phyloP scores from a whole-genome alignment of 2,113 vertebrate genomes.

The Sphyrna mokarran region DNA sequence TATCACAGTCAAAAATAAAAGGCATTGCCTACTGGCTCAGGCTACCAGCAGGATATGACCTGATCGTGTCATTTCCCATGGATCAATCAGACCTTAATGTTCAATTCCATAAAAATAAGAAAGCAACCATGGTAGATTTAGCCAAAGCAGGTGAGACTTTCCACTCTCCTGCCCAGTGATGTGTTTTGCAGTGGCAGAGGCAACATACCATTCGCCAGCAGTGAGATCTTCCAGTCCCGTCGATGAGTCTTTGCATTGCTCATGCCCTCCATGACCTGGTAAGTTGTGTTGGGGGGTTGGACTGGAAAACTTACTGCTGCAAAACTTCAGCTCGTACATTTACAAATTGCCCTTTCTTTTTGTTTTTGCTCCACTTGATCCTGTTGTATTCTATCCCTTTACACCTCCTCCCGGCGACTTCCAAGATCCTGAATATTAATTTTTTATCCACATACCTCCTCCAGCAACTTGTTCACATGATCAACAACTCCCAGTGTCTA shows the following conservation, averaged over 20 bases:
- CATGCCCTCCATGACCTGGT: no score
- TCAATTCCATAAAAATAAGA: not conserved
- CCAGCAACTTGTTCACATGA: not conserved
- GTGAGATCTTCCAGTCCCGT: no score
- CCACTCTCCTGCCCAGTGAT: no score
- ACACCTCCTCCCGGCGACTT: not conserved
- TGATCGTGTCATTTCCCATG: not conserved
- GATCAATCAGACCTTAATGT: not conserved
- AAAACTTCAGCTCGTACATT: not conserved
- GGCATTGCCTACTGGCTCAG: not conserved
- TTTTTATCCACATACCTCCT: not conserved
- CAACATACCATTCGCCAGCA: no score
- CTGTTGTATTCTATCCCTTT: not conserved
- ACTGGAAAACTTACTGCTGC: no score
- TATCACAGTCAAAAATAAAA: not conserved
- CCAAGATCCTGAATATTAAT: not conserved
- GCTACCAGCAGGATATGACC: not conserved
- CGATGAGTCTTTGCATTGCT: no score
- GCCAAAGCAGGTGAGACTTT: no score
- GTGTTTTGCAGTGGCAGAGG: no score
- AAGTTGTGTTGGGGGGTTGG: no score
- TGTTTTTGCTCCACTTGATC: not conserved
- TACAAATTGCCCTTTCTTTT: not conserved
- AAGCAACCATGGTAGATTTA: not conserved
- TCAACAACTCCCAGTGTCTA: not conserved